Conservation (phyloP, 2,888 invertebrate species). For the Mesorhabditis spiculigera region DNA sequence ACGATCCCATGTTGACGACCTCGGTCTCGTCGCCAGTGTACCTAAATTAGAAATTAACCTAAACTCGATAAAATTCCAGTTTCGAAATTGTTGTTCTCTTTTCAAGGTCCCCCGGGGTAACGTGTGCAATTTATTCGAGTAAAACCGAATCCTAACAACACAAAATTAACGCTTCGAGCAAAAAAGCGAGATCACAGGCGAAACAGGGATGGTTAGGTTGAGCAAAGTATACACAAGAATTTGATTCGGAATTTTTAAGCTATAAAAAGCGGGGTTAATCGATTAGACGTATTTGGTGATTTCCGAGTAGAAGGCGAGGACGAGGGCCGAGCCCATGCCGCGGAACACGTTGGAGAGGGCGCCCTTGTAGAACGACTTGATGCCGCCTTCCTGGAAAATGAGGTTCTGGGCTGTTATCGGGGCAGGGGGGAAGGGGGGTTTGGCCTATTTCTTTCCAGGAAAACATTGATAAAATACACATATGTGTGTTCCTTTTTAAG, state of each 20-base stretch:
- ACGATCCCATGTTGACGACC: constrained; percentile 81
- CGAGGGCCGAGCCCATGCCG: constrained; percentile 43
- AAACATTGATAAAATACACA: too few relatives aligned
- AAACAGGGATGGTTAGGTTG: neutral
- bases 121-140: constrained; percentile 1
- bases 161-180: neutral
- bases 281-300: constrained; percentile 23
- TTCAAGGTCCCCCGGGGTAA: neutral
- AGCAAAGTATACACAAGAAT: neutral
- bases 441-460: too few relatives aligned
- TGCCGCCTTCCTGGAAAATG: constrained; percentile 23
- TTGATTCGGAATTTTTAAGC: neutral
- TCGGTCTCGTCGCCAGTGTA: constrained; percentile 45
- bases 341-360: constrained; percentile 30
- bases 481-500: too few relatives aligned
- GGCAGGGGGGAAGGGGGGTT: too few relatives aligned
- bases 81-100: neutral
- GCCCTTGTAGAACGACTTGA: constrained; percentile 33
- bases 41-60: constrained; percentile 19
- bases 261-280: neutral
- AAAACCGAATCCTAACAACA: neutral
- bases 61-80: neutral
- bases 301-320: constrained; percentile 47
- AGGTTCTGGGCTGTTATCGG: too few relatives aligned
- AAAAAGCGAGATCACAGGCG: constrained; percentile 2